A percentile compares a stretch with the other conserved stretches of the same genome.
phyloP scores from a whole-genome alignment of 2,113 vertebrate species.

The Nesogale talazaci region DNA sequence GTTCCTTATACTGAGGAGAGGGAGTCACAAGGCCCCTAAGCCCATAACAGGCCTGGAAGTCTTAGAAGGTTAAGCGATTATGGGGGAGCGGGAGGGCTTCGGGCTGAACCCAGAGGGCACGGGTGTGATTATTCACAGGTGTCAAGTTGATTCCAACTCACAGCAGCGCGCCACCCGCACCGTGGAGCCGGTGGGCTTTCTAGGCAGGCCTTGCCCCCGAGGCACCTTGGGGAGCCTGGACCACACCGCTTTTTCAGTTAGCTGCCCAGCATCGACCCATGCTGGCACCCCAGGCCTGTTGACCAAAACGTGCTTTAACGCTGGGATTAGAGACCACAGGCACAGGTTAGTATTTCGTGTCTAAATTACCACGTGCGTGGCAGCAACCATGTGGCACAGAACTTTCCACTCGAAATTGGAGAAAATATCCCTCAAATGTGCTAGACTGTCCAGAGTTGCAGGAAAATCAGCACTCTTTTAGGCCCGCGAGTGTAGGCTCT shows the following conservation, averaged over 20 bases:
- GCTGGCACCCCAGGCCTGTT: not conserved
- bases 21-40: not conserved
- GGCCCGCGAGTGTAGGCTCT: not conserved
- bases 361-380: constrained; percentile 35
- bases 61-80: constrained; percentile 15
- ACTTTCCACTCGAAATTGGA: constrained; percentile 47
- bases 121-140: not conserved
- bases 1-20: not conserved
- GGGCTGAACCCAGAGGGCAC: not conserved
- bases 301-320: constrained; percentile 25
- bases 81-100: not conserved
- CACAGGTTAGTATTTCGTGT: constrained; percentile 16
- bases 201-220: not conserved
- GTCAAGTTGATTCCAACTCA: not conserved
- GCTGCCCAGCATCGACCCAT: not conserved
- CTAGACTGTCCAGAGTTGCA: constrained; percentile 25
- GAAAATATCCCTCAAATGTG: constrained; percentile 15
- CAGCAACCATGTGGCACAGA: constrained; percentile 1
- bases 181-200: not conserved
- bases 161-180: too few relatives aligned
- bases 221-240: not conserved
- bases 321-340: not conserved
- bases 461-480: constrained; percentile 34
- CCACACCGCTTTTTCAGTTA: not conserved
- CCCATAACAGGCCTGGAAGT: constrained; percentile 17